phyloP scores from a whole-genome alignment of 2,888 invertebrate genomes.

The Nomada flava region DNA sequence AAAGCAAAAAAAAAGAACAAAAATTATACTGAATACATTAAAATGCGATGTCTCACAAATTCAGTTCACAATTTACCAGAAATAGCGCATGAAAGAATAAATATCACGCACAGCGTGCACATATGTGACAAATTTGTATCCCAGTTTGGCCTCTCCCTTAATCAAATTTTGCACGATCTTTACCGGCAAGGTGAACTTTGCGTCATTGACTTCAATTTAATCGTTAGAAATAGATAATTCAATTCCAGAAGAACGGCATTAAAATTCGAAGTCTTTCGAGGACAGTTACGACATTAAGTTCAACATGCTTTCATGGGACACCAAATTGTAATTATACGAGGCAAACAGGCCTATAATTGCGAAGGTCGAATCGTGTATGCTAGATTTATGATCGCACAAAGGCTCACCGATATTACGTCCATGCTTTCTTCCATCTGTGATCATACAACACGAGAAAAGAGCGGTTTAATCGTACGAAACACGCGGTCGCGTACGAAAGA shows the following conservation, averaged over 20 bases:
- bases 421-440: conserved; percentile 51
- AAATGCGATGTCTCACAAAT: background rate
- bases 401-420: conserved; percentile 47
- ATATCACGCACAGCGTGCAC: background rate
- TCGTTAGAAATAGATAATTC: too few species aligned
- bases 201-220: too few species aligned
- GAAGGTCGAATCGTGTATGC: conserved; percentile 16
- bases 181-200: background rate
- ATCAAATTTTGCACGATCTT: too few species aligned
- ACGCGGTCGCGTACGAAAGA: background rate
- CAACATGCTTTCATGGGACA: background rate
- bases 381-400: background rate
- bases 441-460: background rate
- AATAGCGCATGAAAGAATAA: background rate
- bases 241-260: too few species aligned
- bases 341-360: background rate
- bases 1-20: too few species aligned
- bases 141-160: too few species aligned
- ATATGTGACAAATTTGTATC: conserved; percentile 7
- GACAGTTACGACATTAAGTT: background rate
- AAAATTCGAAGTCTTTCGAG: too few species aligned
- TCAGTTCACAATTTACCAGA: background rate
- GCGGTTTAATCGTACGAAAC: background rate
- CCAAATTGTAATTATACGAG: background rate
- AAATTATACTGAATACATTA: too few species aligned